Percentiles rank a stretch among this genome's conserved stretches.
These are phyloP conservation scores for Sinelater perroti DNA, from an alignment of 2,888 invertebrate genomes.

Conservation along the genomic window DNA sequence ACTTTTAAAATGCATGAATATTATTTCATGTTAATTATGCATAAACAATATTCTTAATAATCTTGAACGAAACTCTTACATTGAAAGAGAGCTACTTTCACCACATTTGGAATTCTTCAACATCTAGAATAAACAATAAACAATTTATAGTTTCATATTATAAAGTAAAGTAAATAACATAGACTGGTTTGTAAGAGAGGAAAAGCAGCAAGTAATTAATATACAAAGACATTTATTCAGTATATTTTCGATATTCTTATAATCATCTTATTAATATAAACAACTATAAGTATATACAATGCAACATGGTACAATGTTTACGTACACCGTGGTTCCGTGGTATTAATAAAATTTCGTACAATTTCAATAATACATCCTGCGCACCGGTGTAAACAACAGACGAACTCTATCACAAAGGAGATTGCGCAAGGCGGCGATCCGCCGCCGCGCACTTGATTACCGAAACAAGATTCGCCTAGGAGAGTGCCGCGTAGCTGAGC, in stretches of 20 bases:
- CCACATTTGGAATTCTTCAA: too few species aligned
- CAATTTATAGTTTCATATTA: too few species aligned
- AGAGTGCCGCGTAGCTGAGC: constrained; percentile 35
- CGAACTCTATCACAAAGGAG: constrained; percentile 54
- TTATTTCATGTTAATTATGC: too few species aligned
- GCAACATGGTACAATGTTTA: constrained; percentile 60
- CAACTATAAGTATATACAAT: constrained; percentile 63
- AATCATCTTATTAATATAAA: constrained; percentile 61
- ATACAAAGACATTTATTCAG: constrained; percentile 63
- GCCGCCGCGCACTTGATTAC: too few species aligned
- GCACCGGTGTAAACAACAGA: constrained; percentile 52
- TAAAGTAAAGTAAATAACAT: too few species aligned
- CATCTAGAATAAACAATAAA: too few species aligned
- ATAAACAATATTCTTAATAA: too few species aligned
- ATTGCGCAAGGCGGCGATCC: too few species aligned
- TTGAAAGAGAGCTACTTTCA: too few species aligned
- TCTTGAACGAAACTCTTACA: too few species aligned
- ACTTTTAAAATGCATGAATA: too few species aligned
- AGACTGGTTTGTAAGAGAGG: constrained; percentile 7
- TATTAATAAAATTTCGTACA: constrained; percentile 37
- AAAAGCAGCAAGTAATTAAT: too few species aligned
- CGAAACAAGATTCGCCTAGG: constrained; percentile 43
- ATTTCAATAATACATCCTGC: constrained; percentile 37
- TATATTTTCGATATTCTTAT: constrained; percentile 61
- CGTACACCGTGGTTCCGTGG: constrained; percentile 40